Evolutionary conservation across 2,888 invertebrate genomes (phyloP).

Genomic region (Desoria tigrina): DNA sequence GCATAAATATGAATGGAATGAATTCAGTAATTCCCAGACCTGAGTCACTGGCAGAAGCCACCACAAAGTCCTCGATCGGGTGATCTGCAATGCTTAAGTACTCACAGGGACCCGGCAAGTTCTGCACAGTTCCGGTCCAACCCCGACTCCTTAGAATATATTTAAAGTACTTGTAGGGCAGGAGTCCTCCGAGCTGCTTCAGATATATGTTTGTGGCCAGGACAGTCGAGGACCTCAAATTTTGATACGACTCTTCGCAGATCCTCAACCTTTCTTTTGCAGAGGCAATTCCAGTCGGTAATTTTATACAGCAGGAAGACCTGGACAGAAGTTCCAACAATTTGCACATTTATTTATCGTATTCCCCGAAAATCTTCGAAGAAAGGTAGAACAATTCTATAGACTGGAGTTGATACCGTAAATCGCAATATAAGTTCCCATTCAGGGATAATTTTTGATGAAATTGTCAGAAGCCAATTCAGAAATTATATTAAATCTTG

Average conservation of each 20-base stretch:
- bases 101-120: slow-evolving; percentile 35
- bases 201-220: slow-evolving; percentile 21
- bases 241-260: slow-evolving; percentile 28
- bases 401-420: too few species aligned
- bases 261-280: slow-evolving; percentile 29
- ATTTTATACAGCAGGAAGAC: slow-evolving; percentile 29
- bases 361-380: too few species aligned
- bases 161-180: slow-evolving; percentile 35
- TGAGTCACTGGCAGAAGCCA: slow-evolving; percentile 39
- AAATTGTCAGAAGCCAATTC: background rate
- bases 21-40: slow-evolving; percentile 22
- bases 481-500: too few species aligned
- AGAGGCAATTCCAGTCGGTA: slow-evolving; percentile 31
- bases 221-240: slow-evolving; percentile 16
- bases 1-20: slow-evolving; percentile 11
- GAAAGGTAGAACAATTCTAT: too few species aligned
- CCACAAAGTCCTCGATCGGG: slow-evolving; percentile 39
- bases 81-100: slow-evolving; percentile 35
- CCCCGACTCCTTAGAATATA: slow-evolving; percentile 12
- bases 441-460: too few species aligned
- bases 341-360: background rate
- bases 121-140: slow-evolving; percentile 36
- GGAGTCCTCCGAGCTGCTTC: slow-evolving; percentile 19
- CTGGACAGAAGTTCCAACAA: slow-evolving; percentile 6
- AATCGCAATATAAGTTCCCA: too few species aligned